These are phyloP conservation scores for Amblyopsis rosae DNA, from an alignment of 2,113 vertebrate species.

Conservation along the genomic window DNA sequence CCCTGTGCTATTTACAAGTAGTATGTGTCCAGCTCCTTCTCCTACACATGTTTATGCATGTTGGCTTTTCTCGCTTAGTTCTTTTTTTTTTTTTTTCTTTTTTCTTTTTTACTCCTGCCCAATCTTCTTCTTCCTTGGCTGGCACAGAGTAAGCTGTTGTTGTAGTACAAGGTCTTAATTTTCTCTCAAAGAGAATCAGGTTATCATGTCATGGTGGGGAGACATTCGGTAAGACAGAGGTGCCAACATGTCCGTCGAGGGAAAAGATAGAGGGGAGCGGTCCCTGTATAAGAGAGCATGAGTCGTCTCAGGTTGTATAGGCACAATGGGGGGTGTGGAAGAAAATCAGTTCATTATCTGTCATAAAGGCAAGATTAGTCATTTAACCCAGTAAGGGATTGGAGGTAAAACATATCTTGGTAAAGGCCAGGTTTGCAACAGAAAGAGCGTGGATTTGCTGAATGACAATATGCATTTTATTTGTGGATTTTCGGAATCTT, in stretches of 20 bases:
- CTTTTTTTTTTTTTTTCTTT: not conserved
- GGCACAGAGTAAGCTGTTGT: constrained; percentile 64
- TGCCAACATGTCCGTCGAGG: constrained; percentile 71
- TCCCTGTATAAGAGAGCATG: constrained; percentile 18
- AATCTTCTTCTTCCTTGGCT: constrained; percentile 56
- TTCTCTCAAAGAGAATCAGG: constrained; percentile 59
- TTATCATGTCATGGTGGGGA: constrained; percentile 59
- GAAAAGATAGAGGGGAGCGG: constrained; percentile 26
- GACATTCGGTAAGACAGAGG: constrained; percentile 74
- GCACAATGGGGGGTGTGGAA: constrained; percentile 57
- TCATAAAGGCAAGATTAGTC: constrained; percentile 59
- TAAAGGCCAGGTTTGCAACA: constrained; percentile 54
- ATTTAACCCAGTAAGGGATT: constrained; percentile 46
- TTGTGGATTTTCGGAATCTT: no score
- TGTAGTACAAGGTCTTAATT: constrained; percentile 61
- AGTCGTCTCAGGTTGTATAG: constrained; percentile 47
- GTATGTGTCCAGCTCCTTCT: constrained; percentile 63
- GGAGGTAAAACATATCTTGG: constrained; percentile 45
- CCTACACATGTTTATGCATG: constrained; percentile 26
- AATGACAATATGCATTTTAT: not conserved
- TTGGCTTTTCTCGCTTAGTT: constrained; percentile 9
- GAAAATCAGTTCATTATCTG: constrained; percentile 53
- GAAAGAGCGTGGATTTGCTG: constrained; percentile 28
- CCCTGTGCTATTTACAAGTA: constrained; percentile 76
- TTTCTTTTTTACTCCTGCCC: not conserved